phyloP scores from a whole-genome alignment of 2,797 vertebrate genomes.

The Acropternis orthonyx region DNA sequence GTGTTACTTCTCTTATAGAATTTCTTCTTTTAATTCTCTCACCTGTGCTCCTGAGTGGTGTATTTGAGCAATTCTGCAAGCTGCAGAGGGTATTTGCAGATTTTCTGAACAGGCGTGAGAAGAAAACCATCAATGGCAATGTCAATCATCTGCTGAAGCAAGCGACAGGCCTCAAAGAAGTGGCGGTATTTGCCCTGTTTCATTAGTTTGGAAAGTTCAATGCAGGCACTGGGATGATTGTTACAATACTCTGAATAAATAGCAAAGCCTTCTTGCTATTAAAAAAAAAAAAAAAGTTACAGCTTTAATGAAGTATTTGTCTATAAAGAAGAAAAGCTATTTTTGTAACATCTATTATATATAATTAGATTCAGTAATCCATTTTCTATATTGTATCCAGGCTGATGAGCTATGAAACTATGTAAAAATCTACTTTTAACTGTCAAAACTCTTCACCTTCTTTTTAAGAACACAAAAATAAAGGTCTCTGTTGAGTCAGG shows the following conservation, averaged over 20 bases:
- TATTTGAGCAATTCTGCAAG: conserved; percentile 97
- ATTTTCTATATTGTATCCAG: background rate
- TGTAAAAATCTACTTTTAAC: background rate
- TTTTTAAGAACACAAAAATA: background rate
- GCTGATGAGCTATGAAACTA: background rate
- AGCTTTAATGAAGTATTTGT: background rate
- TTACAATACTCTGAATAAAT: conserved; percentile 98
- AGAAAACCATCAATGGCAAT: conserved; percentile 96
- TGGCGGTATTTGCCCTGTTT: conserved; percentile 91
- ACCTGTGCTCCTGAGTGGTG: conserved; percentile 95
- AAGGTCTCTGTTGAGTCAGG: background rate
- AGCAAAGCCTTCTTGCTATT: conserved; percentile 91
- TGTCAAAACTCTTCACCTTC: background rate
- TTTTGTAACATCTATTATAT: background rate
- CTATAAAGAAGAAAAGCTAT: background rate
- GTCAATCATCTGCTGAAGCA: conserved; percentile 98
- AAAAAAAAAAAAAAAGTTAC: background rate
- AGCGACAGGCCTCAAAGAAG: conserved; percentile 96
- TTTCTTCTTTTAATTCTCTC: background rate
- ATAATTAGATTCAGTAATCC: background rate
- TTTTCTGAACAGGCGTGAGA: conserved; percentile 97
- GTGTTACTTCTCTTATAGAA: background rate
- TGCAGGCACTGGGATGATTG: conserved; percentile 90
- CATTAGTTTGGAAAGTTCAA: conserved; percentile 91
- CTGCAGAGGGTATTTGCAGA: conserved; percentile 98